Evolutionary conservation across 2,797 vertebrate genomes (phyloP).

Genomic region (Heterohyrax brucei): DNA sequence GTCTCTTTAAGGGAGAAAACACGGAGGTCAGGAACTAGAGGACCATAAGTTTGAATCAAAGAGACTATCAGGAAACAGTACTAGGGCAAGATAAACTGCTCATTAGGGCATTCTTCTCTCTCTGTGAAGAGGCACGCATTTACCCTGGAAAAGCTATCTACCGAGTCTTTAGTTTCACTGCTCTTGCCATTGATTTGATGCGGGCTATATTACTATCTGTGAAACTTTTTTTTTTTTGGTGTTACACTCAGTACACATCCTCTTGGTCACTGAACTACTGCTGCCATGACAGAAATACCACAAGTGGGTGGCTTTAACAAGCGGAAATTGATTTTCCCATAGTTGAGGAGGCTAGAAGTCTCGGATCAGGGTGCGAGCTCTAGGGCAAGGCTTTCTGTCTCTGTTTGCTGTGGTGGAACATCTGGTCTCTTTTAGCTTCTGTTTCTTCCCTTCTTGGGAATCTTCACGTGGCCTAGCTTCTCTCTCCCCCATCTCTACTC

Average conservation of each 20-base stretch:
- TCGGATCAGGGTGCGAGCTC: background rate
- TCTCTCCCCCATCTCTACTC: background rate
- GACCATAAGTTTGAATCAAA: background rate
- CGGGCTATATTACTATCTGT: background rate
- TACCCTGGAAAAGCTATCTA: background rate
- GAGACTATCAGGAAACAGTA: background rate
- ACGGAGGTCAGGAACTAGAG: background rate
- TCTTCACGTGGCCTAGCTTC: background rate
- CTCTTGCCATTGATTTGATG: background rate
- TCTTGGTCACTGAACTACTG: background rate
- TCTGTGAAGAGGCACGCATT: background rate
- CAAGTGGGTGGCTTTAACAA: background rate
- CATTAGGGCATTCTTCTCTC: background rate
- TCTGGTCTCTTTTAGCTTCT: background rate
- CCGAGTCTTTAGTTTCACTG: background rate
- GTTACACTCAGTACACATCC: background rate
- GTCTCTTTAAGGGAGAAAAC: fast-evolving
- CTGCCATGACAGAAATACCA: background rate
- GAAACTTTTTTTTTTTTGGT: background rate
- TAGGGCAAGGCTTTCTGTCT: background rate
- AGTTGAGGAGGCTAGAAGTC: no score
- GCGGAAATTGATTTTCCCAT: background rate
- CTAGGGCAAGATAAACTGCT: slow-evolving; percentile 15
- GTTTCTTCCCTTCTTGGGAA: background rate
- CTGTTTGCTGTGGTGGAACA: background rate